Conservation (phyloP, 2,888 invertebrate genomes). For the Zygogramma bicolorata region DNA sequence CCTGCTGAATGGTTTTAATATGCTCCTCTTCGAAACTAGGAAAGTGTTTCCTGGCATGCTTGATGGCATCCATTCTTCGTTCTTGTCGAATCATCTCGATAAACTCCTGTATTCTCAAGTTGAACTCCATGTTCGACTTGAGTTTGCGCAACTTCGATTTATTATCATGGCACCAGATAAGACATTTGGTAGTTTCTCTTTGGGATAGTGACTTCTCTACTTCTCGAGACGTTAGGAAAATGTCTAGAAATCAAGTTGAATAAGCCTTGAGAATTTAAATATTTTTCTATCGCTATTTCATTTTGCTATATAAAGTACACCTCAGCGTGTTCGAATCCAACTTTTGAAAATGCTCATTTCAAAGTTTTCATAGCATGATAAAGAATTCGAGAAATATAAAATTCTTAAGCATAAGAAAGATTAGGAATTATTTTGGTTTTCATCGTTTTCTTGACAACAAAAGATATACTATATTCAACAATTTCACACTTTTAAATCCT, state of each 20-base stretch:
- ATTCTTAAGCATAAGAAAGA: too few species aligned
- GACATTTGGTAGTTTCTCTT: conserved; percentile 88
- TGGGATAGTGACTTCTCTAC: conserved; percentile 88
- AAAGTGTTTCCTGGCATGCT: conserved; percentile 94
- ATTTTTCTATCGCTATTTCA: too few species aligned
- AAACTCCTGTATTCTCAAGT: conserved; percentile 92
- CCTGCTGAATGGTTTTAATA: conserved; percentile 88
- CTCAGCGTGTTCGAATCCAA: too few species aligned
- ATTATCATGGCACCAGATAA: conserved; percentile 97
- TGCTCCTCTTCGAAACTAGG: conserved; percentile 89
- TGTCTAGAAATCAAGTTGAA: conserved; percentile 71
- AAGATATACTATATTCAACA: too few species aligned
- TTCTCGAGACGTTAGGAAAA: conserved; percentile 84
- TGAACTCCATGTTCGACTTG: conserved; percentile 95
- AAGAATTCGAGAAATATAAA: too few species aligned
- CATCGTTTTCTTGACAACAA: too few species aligned
- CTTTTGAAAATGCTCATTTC: too few species aligned
- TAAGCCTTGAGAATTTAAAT: too few species aligned
- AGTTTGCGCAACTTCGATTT: conserved; percentile 94
- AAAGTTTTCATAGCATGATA: too few species aligned
- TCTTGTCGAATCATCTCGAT: conserved; percentile 93
- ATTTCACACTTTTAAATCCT: too few species aligned
- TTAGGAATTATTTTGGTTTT: too few species aligned
- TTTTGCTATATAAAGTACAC: too few species aligned
- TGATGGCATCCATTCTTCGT: conserved; percentile 90